Evolutionary conservation across 2,797 vertebrate genomes (phyloP), one percentile per base, ranked within the genome.

Genomic region (Eptatretus atami): DNA sequence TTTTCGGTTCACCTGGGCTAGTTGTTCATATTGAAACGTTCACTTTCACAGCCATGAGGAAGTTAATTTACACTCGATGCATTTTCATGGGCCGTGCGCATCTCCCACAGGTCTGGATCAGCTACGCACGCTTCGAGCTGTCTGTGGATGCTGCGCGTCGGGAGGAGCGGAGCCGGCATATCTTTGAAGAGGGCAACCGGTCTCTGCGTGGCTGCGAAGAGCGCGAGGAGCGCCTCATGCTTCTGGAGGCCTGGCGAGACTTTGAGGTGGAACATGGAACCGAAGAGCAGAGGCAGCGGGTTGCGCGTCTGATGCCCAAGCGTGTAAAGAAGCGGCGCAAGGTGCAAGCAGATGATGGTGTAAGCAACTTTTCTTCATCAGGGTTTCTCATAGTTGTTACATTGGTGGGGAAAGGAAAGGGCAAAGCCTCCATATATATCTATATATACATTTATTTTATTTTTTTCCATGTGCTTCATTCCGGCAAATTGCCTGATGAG

Each of bases 321-420:
- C 90, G 87, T 67, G 88, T 95, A 69, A 95, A 95, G 80, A 98
- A 95, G 77, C 86, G 92, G 74, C 86, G 85, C 68, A 98, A 96
- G 74, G 75, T 98, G 64, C 87, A 87, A 2, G 78, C 86, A 0
- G 87, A 96, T 65, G 92, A 98, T n/a, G 92, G 92, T 82, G 92
- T 98, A 76, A 84, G 80, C 65, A 13, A 10, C 6, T 5, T 66
- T 57, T 15, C n/a, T 19, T 25, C 25, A n/a, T 25, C 12, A 10
- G 57, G 10, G 57, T n/a, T 25, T 61, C 57, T 44, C 31, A 19
- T 19, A 44, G 31, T 44, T 44, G 3, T 44, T 44, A 8, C 31
- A 44, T 4, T 44, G 31, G 31, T 44, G 31, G 31, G 31, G 6
- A 44, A 44, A 8, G 31, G 6, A 44, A 44, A 44, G 31, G 6